Base-by-base conservation (phyloP, 1,140 invertebrate genomes). In the Monomorium pharaonis region DNA sequence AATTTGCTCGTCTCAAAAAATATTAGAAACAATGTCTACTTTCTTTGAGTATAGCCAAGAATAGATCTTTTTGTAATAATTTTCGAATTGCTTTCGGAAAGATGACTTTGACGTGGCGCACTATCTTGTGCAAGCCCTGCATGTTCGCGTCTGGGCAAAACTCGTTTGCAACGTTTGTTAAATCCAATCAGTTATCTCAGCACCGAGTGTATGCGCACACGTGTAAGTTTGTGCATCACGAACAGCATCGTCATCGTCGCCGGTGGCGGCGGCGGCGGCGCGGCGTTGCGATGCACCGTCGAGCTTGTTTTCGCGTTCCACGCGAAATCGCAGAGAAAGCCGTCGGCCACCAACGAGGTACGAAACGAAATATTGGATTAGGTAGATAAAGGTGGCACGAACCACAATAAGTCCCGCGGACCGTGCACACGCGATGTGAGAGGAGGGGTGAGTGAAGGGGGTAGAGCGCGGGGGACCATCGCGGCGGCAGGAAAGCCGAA, bases 281-380 rank as follows among this genome's bases (percentile, higher is more conserved):
- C 80, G 24, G 42, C 47, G 37, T 60, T 37, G 72, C 47, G 58
- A 85, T 44, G 72, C 47, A 27, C 58, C 47, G 44, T 85, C 72
- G 58, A 18, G 24, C 60, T 77, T 62, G 60, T 85, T 78, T 76
- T 78, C 62, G 33, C 83, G 83, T 47, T 54, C 37, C 51, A 42
- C 72, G 74, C 60, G 60, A 85, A 84, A 85, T 85, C 83, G 83
- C 83, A 44, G 58, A 42, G 58, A 77, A 78, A 65, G 24, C 37
- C 58, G 81, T n/a, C 56, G 16, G 33, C 63, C 27, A 65, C 30
- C 72, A 14, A 65, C 80, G 69, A 84, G 42, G 21, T 85, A 78
- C 83, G 60, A 78, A 72, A 85, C 83, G 60, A 85, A 85, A 85
- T 80, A 85, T 85, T 80, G 74, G 83, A 78, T 85, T 85, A 85